Conservation (phyloP, 2,113 vertebrate species). For the Cyanoliseus patagonus region DNA sequence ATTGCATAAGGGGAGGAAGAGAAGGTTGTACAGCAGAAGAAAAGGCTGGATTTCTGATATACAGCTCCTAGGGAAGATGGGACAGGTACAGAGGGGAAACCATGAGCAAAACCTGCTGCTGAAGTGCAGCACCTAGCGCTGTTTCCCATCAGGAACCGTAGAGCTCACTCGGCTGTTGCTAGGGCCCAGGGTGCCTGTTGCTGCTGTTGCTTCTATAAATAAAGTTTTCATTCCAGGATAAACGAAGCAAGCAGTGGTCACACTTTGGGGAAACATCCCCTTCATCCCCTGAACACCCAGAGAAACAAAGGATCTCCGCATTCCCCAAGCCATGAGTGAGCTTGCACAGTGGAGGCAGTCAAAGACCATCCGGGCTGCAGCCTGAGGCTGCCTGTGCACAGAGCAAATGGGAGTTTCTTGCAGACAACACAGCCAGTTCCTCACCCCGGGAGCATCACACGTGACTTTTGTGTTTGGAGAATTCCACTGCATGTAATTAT, state of each 20-base stretch:
- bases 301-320: not conserved
- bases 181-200: not conserved
- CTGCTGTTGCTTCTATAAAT: constrained; percentile 34
- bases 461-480: constrained; percentile 62
- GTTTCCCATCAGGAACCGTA: not conserved
- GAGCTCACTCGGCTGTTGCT: constrained; percentile 35
- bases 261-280: not conserved
- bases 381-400: constrained; percentile 46
- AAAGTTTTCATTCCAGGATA: constrained; percentile 28
- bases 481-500: constrained; percentile 73
- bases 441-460: constrained; percentile 63
- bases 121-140: not conserved
- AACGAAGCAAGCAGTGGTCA: not conserved
- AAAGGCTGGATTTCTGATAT: not conserved
- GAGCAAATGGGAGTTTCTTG: constrained; percentile 55
- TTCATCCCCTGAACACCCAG: not conserved
- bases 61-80: not conserved
- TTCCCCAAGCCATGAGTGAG: not conserved
- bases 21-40: not conserved
- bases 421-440: constrained; percentile 38
- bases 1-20: accelerated
- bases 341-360: not conserved
- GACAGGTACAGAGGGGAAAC: not conserved
- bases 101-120: not conserved
- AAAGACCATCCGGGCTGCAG: not conserved